Percentiles rank a stretch among this genome's conserved stretches.
Evolutionary conservation across 2,797 vertebrate species (phyloP).

Genomic region (Pampus argenteus): DNA sequence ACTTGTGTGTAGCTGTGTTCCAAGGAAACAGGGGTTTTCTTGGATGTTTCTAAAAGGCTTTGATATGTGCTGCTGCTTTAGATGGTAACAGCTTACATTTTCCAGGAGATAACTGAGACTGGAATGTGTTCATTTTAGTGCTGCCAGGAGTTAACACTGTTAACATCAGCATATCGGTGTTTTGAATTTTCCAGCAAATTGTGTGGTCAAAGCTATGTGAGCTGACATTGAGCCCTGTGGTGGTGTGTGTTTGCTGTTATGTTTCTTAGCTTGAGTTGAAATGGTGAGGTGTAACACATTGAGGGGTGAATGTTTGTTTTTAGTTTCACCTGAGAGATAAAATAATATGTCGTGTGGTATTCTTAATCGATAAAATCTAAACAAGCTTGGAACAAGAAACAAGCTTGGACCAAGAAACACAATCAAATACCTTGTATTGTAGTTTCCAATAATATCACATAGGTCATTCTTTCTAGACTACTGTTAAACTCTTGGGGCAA

Average conservation of each 20-base stretch:
- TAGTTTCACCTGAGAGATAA: not conserved
- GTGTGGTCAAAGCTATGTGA: constrained; percentile 10
- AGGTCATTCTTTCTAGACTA: not conserved
- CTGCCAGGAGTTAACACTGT: constrained; percentile 21
- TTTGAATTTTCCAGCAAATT: not conserved
- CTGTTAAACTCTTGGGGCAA: not conserved
- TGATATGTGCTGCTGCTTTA: constrained; percentile 7
- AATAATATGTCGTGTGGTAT: not conserved
- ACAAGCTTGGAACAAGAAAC: not conserved
- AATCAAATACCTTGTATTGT: not conserved
- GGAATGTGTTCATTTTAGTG: constrained; percentile 12
- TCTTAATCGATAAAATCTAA: not conserved
- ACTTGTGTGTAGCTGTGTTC: constrained; percentile 14
- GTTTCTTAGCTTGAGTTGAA: constrained; percentile 5
- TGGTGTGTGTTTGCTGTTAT: not conserved
- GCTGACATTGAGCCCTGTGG: not conserved
- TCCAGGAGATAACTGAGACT: constrained; percentile 7
- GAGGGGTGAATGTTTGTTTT: not conserved
- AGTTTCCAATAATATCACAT: not conserved
- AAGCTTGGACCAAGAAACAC: not conserved
- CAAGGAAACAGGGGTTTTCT: constrained; percentile 24
- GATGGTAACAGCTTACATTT: constrained; percentile 30
- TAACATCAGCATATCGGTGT: constrained; percentile 3
- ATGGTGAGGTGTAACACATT: not conserved
- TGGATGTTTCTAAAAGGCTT: constrained; percentile 32